Evolutionary conservation across 2,113 vertebrate genomes (phyloP).

Genomic region (Serilophus lunatus): DNA sequence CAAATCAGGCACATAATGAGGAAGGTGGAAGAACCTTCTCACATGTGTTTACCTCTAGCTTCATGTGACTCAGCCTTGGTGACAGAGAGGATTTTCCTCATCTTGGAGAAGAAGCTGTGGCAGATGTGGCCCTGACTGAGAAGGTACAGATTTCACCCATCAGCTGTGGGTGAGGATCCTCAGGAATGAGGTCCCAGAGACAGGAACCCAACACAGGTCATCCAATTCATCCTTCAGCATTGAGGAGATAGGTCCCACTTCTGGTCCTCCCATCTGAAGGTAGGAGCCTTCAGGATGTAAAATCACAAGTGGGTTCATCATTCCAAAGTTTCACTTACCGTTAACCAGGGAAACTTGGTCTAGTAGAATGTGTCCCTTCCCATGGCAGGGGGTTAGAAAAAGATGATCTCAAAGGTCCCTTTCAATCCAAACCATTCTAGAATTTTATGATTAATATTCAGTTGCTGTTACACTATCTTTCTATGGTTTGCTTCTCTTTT

Average conservation of each 20-base stretch:
- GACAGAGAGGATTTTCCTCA: background rate
- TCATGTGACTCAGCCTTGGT: rapidly evolving
- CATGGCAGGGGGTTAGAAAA: background rate
- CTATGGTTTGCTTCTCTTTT: background rate
- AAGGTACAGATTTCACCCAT: background rate
- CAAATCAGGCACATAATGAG: background rate
- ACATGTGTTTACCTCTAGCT: rapidly evolving
- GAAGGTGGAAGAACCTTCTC: background rate
- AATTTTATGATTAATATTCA: background rate
- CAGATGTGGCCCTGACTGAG: background rate
- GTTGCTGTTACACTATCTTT: background rate
- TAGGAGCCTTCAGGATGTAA: background rate
- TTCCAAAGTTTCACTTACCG: background rate
- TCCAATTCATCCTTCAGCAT: background rate
- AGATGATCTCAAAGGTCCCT: background rate
- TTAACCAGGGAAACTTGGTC: background rate
- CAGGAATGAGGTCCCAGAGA: background rate
- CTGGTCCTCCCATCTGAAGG: background rate
- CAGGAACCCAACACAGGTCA: background rate
- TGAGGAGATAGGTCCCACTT: background rate
- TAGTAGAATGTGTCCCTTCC: background rate
- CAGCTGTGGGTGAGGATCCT: background rate
- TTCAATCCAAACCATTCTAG: background rate
- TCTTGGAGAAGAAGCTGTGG: background rate
- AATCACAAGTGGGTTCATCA: background rate